Conservation (phyloP, 2,113 vertebrate genomes). For the Callipepla californica region DNA sequence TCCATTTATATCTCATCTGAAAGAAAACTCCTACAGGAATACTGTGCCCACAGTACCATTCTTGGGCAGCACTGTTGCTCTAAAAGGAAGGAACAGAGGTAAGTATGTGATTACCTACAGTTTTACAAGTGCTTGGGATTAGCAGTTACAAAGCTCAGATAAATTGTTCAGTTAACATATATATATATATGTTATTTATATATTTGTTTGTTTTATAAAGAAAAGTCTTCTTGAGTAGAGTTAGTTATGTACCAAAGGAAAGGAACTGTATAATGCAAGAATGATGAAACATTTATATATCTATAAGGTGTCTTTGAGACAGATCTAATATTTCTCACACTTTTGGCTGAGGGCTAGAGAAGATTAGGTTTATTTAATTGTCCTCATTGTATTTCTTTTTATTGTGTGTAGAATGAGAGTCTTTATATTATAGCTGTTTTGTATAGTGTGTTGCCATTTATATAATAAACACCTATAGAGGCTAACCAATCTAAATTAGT, state of each 20-base stretch:
- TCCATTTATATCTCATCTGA: slow-evolving; percentile 12
- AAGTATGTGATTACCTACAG: background rate
- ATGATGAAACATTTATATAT: background rate
- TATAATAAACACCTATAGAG: background rate
- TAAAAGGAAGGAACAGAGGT: background rate
- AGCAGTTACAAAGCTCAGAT: background rate
- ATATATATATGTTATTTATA: background rate
- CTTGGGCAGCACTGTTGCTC: background rate
- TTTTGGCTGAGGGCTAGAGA: slow-evolving; percentile 14
- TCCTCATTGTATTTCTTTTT: slow-evolving; percentile 23
- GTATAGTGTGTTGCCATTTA: background rate
- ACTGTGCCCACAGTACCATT: background rate
- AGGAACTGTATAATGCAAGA: background rate
- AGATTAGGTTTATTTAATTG: slow-evolving; percentile 17
- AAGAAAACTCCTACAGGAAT: slow-evolving; percentile 29
- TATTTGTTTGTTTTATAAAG: background rate
- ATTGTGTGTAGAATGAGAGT: background rate
- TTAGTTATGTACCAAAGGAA: background rate
- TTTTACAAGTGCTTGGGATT: background rate
- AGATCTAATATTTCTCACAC: background rate
- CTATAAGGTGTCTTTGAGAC: background rate
- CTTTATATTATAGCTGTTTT: background rate
- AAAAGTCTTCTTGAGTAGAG: background rate
- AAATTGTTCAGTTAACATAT: background rate
- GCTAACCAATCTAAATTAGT: background rate